Base-by-base conservation (phyloP, 2,888 invertebrate genomes). In the Melieria omissa region DNA sequence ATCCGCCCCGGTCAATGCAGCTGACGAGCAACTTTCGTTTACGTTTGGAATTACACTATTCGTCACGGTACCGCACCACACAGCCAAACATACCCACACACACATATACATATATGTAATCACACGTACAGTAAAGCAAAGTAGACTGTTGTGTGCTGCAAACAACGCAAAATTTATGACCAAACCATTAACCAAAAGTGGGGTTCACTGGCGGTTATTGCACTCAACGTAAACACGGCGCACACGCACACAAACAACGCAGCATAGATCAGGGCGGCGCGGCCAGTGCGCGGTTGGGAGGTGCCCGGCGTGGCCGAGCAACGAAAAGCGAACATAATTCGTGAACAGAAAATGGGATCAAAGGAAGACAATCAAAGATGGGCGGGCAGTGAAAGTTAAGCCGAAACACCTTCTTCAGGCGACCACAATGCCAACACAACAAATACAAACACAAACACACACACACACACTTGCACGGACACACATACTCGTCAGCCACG, bases 351-450 rank as follows among this genome's bases (percentile, higher is more conserved):
- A 70, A 55, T 54, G 63, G 55, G 46, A 63, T 55, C 62, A 69
- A 70, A 68, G 63, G 46, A 52, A 73, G 67, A 73, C 73, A 72
- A 73, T 75, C 72, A 70, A 72, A 73, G 70, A 70, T 58, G 66
- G 73, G 75, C 72, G 73, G 73, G 62, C 68, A 61, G 72, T n/a
- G 68, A 75, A 72, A 73, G 72, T 73, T 73, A 75, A 75, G 70
- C 72, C 72, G 75, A 73, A 75, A 75, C 75, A 73, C 75, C 75
- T 75, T 75, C 65, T 55, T 58, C 57, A 63, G 62, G 46, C 54
- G 65, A 52, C 67, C 57, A n/a, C 71, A 73, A 61, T 54, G n/a
- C 14, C 42, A 47, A 42, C 9, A 9, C 14, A 52, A 62, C 6
- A 49, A 54, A 67, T 14, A 63, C 54, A 67, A 67, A 70, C 16